Base-by-base conservation (phyloP, 2,888 invertebrate species). In the Drepana falcataria region DNA sequence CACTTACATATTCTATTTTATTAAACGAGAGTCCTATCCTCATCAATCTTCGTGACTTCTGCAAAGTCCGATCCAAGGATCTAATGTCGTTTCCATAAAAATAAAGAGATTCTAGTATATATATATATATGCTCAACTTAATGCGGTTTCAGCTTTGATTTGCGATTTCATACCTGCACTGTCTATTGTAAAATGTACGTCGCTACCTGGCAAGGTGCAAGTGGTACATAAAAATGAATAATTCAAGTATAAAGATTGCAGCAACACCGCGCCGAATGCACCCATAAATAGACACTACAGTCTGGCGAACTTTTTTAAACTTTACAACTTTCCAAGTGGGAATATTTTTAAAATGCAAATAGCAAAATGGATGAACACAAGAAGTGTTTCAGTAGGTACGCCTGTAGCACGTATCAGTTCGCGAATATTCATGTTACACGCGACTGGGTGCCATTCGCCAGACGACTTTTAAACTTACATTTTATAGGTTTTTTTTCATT, bases 11-110 rank as follows among this genome's bases (percentile, higher is more conserved):
- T 80, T 94, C 93, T 58, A 96, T 93, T 73, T 94, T 92, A 79
- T 97, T 97, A 73, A 95, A 93, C 2, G 94, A 94, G 33, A 96
- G 91, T 59, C 94, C 93, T 47, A 96, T 91, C 56, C 93, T 91
- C 73, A 93, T 92, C 48, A 97, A 78, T 60, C 92, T 92, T 55
- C 92, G 92, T 0, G 94, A 93, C 74, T 95, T 95, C 57, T 94
- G 93, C 35, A 97, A 79, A 1, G 94, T 93, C 0, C 95, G 95
- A 68, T 95, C 94, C 48, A 97, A 87, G 2, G 94, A 92, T 57
- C 92, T 92, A 47, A 97, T 92, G 56, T 92, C 92, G 79, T 97
- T 97, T 69, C 94, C 92, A 66, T 95, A 94, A 58, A 96, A 92
- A 70, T 94, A 95, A 0, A 96, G 77, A 0, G 93, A 93, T 66